These are phyloP conservation scores for Mionectes olivaceus DNA, from an alignment of 2,797 vertebrate genomes.

Conservation along the genomic window DNA sequence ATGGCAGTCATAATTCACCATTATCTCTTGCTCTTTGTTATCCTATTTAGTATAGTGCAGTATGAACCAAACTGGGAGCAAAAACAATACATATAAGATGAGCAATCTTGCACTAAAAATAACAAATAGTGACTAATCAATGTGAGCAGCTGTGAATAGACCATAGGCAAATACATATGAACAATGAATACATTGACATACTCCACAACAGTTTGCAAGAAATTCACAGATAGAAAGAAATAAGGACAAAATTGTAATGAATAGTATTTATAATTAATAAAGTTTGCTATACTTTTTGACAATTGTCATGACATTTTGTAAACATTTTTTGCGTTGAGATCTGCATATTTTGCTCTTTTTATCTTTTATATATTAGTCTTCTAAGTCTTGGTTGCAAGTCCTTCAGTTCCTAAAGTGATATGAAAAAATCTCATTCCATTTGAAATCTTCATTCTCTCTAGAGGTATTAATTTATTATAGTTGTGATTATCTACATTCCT, in stretches of 20 bases:
- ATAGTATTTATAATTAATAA: conserved; percentile 42
- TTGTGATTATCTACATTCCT: background rate
- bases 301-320: background rate
- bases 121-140: conserved; percentile 40
- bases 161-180: background rate
- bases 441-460: background rate
- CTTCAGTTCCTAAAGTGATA: background rate
- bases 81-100: conserved; percentile 34
- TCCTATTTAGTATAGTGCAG: background rate
- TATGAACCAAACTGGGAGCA: background rate
- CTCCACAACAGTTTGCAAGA: conserved; percentile 43
- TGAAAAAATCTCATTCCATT: background rate
- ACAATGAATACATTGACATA: background rate
- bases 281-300: background rate
- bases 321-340: background rate
- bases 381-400: background rate
- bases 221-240: conserved; percentile 22
- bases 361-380: background rate
- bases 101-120: conserved; percentile 50
- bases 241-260: conserved; percentile 27
- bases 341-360: background rate
- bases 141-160: conserved; percentile 48
- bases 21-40: conserved; percentile 44
- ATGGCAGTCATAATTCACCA: conserved; percentile 3
- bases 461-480: background rate